Evolutionary conservation across 2,113 vertebrate genomes (phyloP).

Genomic region (Garra rufa): DNA sequence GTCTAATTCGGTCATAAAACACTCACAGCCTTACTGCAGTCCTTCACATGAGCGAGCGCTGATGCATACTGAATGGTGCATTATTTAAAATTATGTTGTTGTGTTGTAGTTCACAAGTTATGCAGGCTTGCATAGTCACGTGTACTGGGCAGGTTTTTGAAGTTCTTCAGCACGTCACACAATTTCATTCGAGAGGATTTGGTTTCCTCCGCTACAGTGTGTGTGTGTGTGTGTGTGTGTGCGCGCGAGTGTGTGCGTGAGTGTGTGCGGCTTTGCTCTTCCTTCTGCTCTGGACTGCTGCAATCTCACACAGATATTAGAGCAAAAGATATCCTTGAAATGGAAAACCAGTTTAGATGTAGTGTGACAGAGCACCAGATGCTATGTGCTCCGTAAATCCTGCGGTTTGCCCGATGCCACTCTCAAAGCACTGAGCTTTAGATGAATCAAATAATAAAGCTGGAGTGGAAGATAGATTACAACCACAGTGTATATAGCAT

Average conservation of each 20-base stretch:
- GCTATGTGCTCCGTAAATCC: constrained; percentile 37
- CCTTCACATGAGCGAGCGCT: neutral
- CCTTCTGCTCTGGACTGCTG: constrained; percentile 16
- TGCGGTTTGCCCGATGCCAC: neutral
- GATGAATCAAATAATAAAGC: constrained; percentile 26
- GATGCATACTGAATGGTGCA: neutral
- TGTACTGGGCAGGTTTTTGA: constrained; percentile 44
- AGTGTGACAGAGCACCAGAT: constrained; percentile 34
- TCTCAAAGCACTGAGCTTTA: constrained; percentile 22
- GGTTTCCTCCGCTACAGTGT: constrained; percentile 56
- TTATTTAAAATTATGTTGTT: constrained; percentile 26
- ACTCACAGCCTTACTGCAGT: constrained; percentile 66
- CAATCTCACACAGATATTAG: constrained; percentile 33
- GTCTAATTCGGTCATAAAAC: constrained; percentile 65
- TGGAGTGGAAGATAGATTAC: neutral
- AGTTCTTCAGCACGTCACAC: constrained; percentile 60
- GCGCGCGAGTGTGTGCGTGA: constrained; percentile 59
- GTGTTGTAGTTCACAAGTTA: neutral
- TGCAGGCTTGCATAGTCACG: constrained; percentile 21
- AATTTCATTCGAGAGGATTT: constrained; percentile 68
- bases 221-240: constrained; percentile 55
- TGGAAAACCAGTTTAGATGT: constrained; percentile 14
- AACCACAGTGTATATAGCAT: neutral
- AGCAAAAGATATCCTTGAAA: constrained; percentile 35
- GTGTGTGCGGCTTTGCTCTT: constrained; percentile 20